phyloP scores from a whole-genome alignment of 2,113 vertebrate genomes.

The Thalassoma bifasciatum region DNA sequence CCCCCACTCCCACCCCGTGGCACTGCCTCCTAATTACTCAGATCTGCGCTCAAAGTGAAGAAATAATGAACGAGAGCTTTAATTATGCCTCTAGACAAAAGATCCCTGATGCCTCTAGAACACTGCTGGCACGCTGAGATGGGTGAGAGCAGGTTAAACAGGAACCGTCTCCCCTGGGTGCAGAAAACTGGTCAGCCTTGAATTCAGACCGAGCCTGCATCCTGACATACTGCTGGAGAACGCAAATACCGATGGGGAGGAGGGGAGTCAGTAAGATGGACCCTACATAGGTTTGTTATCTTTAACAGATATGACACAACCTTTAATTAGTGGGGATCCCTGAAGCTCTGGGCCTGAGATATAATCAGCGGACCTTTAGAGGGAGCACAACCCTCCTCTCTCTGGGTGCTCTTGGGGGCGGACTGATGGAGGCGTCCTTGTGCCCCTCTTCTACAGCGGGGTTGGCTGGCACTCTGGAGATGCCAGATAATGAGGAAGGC shows the following conservation, averaged over 20 bases:
- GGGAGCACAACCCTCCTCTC: constrained; percentile 67
- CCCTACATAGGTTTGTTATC: constrained; percentile 72
- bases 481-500: constrained; percentile 78
- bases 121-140: constrained; percentile 52
- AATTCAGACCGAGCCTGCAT: constrained; percentile 31
- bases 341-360: constrained; percentile 71
- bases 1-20: constrained; percentile 15
- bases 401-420: constrained; percentile 50
- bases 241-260: neutral
- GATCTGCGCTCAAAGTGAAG: constrained; percentile 79
- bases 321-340: constrained; percentile 79
- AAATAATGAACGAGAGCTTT: constrained; percentile 77
- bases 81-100: constrained; percentile 77
- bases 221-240: constrained; percentile 42
- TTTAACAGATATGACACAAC: constrained; percentile 80
- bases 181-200: constrained; percentile 46
- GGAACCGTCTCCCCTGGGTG: constrained; percentile 37
- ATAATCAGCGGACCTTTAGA: constrained; percentile 81
- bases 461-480: constrained; percentile 68
- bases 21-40: constrained; percentile 75
- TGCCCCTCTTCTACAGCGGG: constrained; percentile 59
- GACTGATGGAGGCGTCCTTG: constrained; percentile 51
- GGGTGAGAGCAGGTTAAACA: constrained; percentile 72
- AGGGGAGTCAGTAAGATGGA: constrained; percentile 13
- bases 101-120: constrained; percentile 61